Conservation (phyloP, 1,140 invertebrate species). For the Trichonephila inaurata region DNA sequence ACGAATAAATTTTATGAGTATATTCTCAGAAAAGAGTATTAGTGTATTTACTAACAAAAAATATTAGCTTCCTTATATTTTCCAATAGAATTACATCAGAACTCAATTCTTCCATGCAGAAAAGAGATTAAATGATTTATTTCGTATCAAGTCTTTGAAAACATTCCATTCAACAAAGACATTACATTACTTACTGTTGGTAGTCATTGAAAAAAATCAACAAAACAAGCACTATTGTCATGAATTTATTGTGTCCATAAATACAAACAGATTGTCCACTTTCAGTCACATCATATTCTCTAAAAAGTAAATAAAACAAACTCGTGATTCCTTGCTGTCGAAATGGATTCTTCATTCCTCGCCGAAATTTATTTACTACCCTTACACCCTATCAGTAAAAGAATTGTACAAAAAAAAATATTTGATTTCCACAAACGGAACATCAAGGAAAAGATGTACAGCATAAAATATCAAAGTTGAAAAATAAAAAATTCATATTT, state of each 20-base stretch:
- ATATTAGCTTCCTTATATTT: no score
- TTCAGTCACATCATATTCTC: neutral
- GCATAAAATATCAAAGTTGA: neutral
- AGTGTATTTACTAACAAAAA: no score
- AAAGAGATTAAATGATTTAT: neutral
- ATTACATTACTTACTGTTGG: neutral
- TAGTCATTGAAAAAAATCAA: neutral
- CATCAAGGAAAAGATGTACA: neutral
- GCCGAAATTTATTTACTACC: neutral
- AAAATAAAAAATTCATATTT: constrained; percentile 9
- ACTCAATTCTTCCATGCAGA: neutral
- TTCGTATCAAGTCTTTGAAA: neutral
- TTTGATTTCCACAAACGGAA: neutral
- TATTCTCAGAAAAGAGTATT: no score
- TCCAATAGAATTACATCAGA: neutral
- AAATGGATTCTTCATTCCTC: neutral
- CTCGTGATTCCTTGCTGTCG: neutral
- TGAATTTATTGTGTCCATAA: neutral
- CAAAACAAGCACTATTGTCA: neutral
- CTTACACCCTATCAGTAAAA: neutral
- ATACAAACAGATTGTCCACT: neutral
- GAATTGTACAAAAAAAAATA: neutral
- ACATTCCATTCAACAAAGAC: neutral
- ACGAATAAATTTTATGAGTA: no score
- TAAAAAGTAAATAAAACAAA: neutral